phyloP scores from a whole-genome alignment of 2,113 vertebrate species.

The Pseudonaja textilis region DNA sequence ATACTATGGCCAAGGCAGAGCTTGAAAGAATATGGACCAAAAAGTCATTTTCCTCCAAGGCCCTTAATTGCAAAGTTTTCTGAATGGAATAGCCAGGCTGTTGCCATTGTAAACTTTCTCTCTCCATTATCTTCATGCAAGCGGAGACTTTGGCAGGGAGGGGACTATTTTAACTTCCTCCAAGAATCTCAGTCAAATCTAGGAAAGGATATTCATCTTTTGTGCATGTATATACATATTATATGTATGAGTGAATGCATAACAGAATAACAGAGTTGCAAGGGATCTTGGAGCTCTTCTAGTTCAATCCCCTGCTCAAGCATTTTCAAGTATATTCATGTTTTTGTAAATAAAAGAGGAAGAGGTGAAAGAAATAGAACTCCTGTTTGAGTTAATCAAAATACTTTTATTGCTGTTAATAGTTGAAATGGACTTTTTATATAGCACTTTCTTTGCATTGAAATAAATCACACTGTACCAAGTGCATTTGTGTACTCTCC shows the following conservation, averaged over 20 bases:
- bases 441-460: neutral
- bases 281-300: neutral
- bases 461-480: neutral
- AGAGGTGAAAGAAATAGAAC: neutral
- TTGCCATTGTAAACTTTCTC: neutral
- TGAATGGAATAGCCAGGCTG: neutral
- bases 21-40: neutral
- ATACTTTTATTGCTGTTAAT: neutral
- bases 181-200: neutral
- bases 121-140: neutral
- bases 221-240: neutral
- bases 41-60: neutral
- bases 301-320: neutral
- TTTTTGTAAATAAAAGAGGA: neutral
- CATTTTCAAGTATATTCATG: neutral
- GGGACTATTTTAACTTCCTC: neutral
- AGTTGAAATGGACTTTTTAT: neutral
- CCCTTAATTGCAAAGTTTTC: neutral
- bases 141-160: neutral
- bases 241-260: no score
- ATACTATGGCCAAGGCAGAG: neutral
- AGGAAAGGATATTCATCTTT: neutral
- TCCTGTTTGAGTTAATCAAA: neutral
- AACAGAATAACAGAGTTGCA: neutral
- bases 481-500: neutral